Evolutionary conservation across 2,888 invertebrate species (phyloP).

Genomic region (Eilema depressum): DNA sequence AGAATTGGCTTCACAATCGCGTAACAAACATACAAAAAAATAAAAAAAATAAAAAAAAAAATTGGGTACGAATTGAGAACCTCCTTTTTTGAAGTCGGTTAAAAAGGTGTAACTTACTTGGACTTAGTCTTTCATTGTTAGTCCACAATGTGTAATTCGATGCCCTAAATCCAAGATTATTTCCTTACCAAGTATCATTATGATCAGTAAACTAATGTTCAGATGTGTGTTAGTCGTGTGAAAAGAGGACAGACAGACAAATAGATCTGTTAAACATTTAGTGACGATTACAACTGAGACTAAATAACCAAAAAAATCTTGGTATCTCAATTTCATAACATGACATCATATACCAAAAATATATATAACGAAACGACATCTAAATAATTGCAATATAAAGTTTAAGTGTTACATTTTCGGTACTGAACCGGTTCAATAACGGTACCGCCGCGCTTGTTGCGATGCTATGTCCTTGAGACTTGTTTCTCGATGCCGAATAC

Average conservation of each 20-base stretch:
- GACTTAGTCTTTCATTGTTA: no score
- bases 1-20: no score
- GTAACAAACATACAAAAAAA: no score
- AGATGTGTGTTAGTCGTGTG: not conserved
- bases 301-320: not conserved
- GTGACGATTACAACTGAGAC: not conserved
- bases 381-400: constrained; percentile 1
- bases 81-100: no score
- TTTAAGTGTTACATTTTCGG: constrained; percentile 1
- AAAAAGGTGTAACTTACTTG: no score
- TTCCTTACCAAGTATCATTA: not conserved
- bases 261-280: not conserved
- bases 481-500: not conserved
- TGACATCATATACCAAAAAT: not conserved
- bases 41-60: no score
- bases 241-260: not conserved
- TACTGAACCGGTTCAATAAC: constrained; percentile 11
- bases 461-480: constrained; percentile 7
- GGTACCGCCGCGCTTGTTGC: constrained; percentile 5
- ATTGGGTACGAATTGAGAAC: no score
- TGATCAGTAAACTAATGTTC: not conserved
- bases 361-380: not conserved
- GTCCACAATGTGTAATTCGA: no score
- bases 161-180: not conserved
- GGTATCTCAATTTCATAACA: not conserved